Evolutionary conservation across 37 sponge, comb jelly and placozoan species (phyloP), one percentile per base, ranked within the genome.

Genomic region (Agelas oroides): DNA sequence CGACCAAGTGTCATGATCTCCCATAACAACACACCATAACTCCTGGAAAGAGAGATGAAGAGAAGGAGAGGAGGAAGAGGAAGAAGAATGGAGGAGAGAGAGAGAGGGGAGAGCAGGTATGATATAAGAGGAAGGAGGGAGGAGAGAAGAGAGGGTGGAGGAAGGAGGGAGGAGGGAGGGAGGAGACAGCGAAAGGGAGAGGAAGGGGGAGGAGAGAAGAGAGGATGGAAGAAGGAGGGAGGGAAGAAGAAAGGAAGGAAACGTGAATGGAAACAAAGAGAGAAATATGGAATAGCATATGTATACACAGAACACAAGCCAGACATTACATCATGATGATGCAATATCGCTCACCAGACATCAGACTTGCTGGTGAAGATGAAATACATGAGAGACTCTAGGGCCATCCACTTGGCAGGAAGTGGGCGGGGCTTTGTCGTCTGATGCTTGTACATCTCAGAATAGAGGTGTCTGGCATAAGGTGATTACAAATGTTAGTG

Each of bases 1-100:
- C 88, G 88, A 3, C 95, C 95, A 75, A 94, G 65, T 6, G 95
- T 85, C 91, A 95, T 89, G 52, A 92, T 91, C 90, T 95, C 95
- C 95, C 95, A 95, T 54, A 95, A 61, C 70, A 95, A 67, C 71
- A 95, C 95, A 67, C 95, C 95, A 82, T 70, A 95, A 59, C 95
- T 93, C 92, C 92, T 91, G 70, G 37, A 74, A 75, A 16, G 32
- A 72, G 64, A 19, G 54, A 79, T 16, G 20, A 61, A 0, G 27
- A 24, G 36, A 11, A 16, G 6, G 25, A 72, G 27, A 81, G 35
- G 60, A 25, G 27, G 27, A 28, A 20, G 13, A 5, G 6, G 21
- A 74, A 37, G 55, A 2, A 24, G 25, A 16, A 23, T 8, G 36
- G 12, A 5, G 17, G 13, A 63, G 53, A 38, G 30, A 8, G 8